Base-by-base conservation (phyloP, 2,113 vertebrate genomes). In the Leucopsar rothschildi region DNA sequence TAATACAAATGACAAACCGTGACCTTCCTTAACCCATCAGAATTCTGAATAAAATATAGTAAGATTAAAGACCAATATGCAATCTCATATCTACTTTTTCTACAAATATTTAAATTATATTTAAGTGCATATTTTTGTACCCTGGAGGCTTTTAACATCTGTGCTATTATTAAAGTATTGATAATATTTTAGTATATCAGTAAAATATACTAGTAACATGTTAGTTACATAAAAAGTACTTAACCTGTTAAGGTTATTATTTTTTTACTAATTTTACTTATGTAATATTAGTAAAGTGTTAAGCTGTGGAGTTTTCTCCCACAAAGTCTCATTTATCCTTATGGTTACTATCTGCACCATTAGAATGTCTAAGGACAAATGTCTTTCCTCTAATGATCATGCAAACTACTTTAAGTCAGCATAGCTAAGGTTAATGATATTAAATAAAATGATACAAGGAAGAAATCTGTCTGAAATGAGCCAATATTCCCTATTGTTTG, bases 381-480 rank as follows among this genome's bases (percentile, higher is more conserved):
- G 16, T 37, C 12, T 47, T 64, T 40, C 13, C 60, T 72, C 15
- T 63, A 57, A 53, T 45, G 33, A 63, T 57, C 47, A 31, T 50
- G 5, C 20, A 68, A 77, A 42, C n/a, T 31, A 3, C 14, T 86
- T 56, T 40, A 90, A 83, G 35, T 45, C 35, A 83, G 40, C 1
- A 0, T 19, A 66, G 24, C n/a, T 60, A 52, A 88, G 28, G 27
- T 70, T 86, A 73, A 81, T 55, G 15, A 40, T 9, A 22, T 10
- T 50, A 52, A 83, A 86, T 55, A 71, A 75, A 91, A 87, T 78
- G 2, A 79, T 72, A 69, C 29, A 40, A 93, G 72, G 69, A 83
- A 86, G 60, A 31, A 93, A 88, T 96, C 50, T 69, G 20, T 82
- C 82, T 83, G 63, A 90, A 90, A 20, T 39, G 93, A 77, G 75